Evolutionary conservation across 2,113 vertebrate genomes (phyloP), one percentile per base, ranked within the genome.

Genomic region (Lycaon pictus): DNA sequence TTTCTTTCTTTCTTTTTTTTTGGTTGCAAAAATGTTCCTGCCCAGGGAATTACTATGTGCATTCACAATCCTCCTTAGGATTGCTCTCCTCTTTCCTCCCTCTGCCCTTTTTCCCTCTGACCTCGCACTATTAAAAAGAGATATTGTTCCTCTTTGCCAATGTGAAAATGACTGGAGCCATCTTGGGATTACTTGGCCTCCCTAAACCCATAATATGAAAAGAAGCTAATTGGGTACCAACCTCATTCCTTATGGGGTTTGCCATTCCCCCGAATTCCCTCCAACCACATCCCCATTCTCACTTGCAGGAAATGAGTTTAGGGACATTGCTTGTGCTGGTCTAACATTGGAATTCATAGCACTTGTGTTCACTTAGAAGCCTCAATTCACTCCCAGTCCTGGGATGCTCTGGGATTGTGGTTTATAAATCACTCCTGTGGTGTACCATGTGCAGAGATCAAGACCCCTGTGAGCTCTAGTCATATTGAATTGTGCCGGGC

Each of bases 401-500:
- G 97, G 97, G 98, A 97, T 98, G 98, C 98, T 98, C 97, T 96
- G 97, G 98, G 98, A 93, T 81, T 94, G 97, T 76, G 98, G 98
- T 98, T 99, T 98, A 98, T 98, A 99, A 99, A 98, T 99, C 98
- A 98, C 98, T 97, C 97, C 98, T 96, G 90, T 92, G 98, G 98
- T 95, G 93, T 92, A 84, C 97, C 92, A 90, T 97, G 92, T 65
- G 79, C 93, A 90, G 97, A 97, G 98, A 98, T 97, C 98, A 98
- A 97, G 98, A 98, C 98, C 98, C 97, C 85, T 96, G 95, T 35
- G 95, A 98, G 97, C 97, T 97, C 96, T 96, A 98, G 97, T 98
- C 98, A 94, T 98, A 98, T 97, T 98, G 98, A 98, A 98, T 98
- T 96, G 98, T 97, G 98, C 97, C 56, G 81, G 98, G 97, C 97